Evolutionary conservation across 2,888 invertebrate species (phyloP).

Genomic region (Rhopalosiphum nymphaeae): DNA sequence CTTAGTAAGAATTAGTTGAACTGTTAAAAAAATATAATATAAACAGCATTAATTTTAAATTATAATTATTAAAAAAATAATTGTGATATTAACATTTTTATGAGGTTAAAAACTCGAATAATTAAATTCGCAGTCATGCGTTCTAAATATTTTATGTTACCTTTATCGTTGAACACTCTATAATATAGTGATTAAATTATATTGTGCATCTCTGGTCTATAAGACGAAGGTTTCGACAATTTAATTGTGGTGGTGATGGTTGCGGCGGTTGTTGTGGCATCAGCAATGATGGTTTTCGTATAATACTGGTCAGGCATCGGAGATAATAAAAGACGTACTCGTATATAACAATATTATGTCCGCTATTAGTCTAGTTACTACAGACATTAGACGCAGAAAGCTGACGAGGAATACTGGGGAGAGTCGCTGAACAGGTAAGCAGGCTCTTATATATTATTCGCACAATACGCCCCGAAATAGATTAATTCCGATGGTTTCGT

Average conservation of each 20-base stretch:
- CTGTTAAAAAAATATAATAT: too few relatives aligned
- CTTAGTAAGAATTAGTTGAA: too few relatives aligned
- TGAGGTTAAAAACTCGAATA: too few relatives aligned
- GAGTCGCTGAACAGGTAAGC: neutral
- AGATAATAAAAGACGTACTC: neutral
- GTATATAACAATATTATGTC: neutral
- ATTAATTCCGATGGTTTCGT: neutral
- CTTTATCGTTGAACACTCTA: too few relatives aligned
- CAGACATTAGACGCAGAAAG: neutral
- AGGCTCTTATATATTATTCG: neutral
- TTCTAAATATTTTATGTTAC: too few relatives aligned
- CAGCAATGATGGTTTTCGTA: neutral
- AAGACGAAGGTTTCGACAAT: neutral
- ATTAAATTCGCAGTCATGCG: too few relatives aligned
- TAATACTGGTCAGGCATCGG: neutral
- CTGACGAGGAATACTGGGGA: neutral
- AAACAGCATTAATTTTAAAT: too few relatives aligned
- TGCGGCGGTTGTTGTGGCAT: neutral
- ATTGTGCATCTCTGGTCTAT: neutral
- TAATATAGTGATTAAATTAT: neutral
- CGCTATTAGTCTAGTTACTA: neutral
- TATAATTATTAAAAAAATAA: too few relatives aligned
- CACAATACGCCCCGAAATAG: neutral
- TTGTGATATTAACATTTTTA: too few relatives aligned
- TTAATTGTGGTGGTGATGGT: neutral